phyloP scores from a whole-genome alignment of 2,888 invertebrate species.

The Drosophila subquinaria region DNA sequence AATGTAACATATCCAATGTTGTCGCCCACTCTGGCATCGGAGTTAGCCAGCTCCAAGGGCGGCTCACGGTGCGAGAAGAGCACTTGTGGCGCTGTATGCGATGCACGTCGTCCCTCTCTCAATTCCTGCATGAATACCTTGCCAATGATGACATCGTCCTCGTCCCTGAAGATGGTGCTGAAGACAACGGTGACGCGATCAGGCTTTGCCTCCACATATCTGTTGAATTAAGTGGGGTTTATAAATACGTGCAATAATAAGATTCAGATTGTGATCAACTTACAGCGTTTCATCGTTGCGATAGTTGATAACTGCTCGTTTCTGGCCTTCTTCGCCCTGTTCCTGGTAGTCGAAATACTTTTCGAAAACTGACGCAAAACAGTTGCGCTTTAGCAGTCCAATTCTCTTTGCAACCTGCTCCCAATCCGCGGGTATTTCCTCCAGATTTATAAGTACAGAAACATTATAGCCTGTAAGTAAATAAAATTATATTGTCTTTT shows the following conservation, averaged over 20 bases:
- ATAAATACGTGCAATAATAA: neutral
- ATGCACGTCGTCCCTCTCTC: slow-evolving; percentile 98
- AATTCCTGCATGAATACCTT: slow-evolving; percentile 99
- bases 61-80: slow-evolving; percentile 98
- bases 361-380: slow-evolving; percentile 99
- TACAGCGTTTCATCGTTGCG: slow-evolving; percentile 99
- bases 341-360: slow-evolving; percentile 99
- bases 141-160: slow-evolving; percentile 99
- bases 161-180: slow-evolving; percentile 99
- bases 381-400: slow-evolving; percentile 97
- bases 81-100: slow-evolving; percentile 96
- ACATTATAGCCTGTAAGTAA: slow-evolving; percentile 93
- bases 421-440: slow-evolving; percentile 96
- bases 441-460: slow-evolving; percentile 96
- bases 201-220: slow-evolving; percentile 98
- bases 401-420: slow-evolving; percentile 95
- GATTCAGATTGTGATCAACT: slow-evolving; percentile 76
- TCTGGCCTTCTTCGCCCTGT: slow-evolving; percentile 94
- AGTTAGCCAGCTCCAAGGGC: slow-evolving; percentile 96
- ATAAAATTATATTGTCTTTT: neutral
- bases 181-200: slow-evolving; percentile 99
- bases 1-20: slow-evolving; percentile 99
- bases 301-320: slow-evolving; percentile 99
- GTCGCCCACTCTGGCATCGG: slow-evolving; percentile 96
- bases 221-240: slow-evolving; percentile 82